A percentile compares a stretch with the other conserved stretches of the same genome.
These are phyloP conservation scores for Pseudococcus viburni DNA, from an alignment of 2,888 invertebrate genomes.

Conservation along the genomic window DNA sequence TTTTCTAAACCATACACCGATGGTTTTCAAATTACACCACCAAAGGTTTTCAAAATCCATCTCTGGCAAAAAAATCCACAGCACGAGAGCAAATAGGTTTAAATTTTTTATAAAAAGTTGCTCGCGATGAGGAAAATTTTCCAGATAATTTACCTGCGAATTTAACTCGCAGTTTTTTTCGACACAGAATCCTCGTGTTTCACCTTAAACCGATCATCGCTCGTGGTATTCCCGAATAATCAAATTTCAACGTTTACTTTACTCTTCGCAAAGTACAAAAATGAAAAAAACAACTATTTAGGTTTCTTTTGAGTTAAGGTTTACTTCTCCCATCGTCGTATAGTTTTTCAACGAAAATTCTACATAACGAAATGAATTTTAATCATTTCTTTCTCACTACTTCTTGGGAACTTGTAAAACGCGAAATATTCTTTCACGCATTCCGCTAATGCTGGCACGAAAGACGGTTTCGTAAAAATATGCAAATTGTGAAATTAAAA, in stretches of 20 bases:
- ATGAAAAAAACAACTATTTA: not conserved
- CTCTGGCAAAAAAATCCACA: too few relatives aligned
- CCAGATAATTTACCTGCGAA: slow-evolving; percentile 11
- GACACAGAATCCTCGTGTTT: not conserved
- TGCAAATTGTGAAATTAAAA: slow-evolving; percentile 19
- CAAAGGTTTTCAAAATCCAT: too few relatives aligned
- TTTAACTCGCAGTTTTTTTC: not conserved
- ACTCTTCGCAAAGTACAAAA: not conserved
- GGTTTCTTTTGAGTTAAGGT: not conserved
- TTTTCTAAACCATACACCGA: not conserved
- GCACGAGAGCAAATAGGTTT: not conserved
- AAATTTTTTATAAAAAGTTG: slow-evolving; percentile 40
- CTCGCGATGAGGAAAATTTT: not conserved
- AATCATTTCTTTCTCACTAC: not conserved
- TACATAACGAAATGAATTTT: slow-evolving; percentile 3
- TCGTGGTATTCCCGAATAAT: not conserved
- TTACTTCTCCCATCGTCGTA: not conserved
- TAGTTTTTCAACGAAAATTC: not conserved
- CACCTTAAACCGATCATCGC: not conserved
- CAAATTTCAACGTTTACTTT: slow-evolving; percentile 13
- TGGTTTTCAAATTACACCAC: not conserved
- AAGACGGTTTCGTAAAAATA: slow-evolving; percentile 1
- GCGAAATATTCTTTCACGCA: slow-evolving; percentile 18
- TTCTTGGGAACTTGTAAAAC: not conserved
- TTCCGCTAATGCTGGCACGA: not conserved